A percentile compares a stretch with the other conserved stretches of the same genome.
Evolutionary conservation across 2,888 invertebrate species (phyloP).

Genomic region (Rhingia campestris): DNA sequence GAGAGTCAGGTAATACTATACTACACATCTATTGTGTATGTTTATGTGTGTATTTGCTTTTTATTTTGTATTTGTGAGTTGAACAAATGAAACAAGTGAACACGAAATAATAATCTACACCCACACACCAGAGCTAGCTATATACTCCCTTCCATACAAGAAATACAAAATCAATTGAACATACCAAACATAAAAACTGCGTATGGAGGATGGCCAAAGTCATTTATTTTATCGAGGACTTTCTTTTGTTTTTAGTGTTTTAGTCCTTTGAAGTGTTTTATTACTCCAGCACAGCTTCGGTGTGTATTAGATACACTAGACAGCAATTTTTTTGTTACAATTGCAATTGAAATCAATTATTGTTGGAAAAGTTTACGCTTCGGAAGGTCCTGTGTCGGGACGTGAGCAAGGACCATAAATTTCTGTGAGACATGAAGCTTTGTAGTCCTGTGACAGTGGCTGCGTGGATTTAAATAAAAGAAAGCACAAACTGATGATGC

Average conservation of each 20-base stretch:
- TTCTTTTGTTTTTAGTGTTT: conserved; percentile 3
- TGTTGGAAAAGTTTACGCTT: conserved; percentile 4
- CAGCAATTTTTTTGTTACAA: conserved; percentile 2
- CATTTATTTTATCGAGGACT: conserved; percentile 21
- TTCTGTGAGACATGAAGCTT: conserved; percentile 12
- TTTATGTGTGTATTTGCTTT: neutral
- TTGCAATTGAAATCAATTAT: conserved; percentile 54
- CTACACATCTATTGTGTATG: neutral
- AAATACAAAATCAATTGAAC: conserved; percentile 34
- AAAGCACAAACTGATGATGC: too few species aligned
- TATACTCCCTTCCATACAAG: neutral
- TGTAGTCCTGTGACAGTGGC: too few species aligned
- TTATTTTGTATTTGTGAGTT: conserved; percentile 29
- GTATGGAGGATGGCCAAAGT: neutral
- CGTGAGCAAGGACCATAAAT: conserved; percentile 28
- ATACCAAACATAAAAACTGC: neutral
- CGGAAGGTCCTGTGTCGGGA: neutral
- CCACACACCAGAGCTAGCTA: neutral
- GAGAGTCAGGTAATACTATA: conserved; percentile 81
- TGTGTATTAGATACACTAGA: conserved; percentile 4
- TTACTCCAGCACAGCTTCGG: neutral
- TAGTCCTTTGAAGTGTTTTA: conserved; percentile 31
- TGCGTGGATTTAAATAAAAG: too few species aligned
- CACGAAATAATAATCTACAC: neutral
- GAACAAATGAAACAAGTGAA: conserved; percentile 25